Evolutionary conservation across 2,113 vertebrate genomes (phyloP).

Genomic region (Solea solea): DNA sequence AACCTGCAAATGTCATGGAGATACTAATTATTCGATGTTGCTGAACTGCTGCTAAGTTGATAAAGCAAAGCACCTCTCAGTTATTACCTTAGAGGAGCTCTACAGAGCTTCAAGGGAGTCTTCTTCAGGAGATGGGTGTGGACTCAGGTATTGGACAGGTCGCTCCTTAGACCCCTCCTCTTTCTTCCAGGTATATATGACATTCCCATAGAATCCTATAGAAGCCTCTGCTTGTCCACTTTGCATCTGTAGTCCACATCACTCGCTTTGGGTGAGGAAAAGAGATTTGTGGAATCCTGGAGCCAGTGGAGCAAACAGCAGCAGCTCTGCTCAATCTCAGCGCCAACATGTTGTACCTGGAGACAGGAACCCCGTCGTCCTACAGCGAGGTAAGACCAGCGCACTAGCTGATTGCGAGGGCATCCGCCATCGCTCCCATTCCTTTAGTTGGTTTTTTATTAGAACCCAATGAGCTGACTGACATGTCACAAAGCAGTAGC

Average conservation of each 20-base stretch:
- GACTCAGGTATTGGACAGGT: slow-evolving; percentile 96
- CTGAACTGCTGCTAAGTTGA: not conserved
- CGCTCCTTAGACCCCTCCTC: slow-evolving; percentile 88
- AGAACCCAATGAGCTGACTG: not conserved
- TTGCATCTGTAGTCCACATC: slow-evolving; percentile 80
- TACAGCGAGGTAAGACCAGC: slow-evolving; percentile 95
- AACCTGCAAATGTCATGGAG: not conserved
- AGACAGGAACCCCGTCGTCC: slow-evolving; percentile 93
- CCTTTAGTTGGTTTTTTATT: not conserved
- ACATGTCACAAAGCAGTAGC: not conserved
- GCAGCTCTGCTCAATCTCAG: slow-evolving; percentile 95
- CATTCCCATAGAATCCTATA: slow-evolving; percentile 89
- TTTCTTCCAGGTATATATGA: slow-evolving; percentile 91
- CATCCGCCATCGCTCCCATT: slow-evolving; percentile 8
- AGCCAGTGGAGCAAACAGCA: slow-evolving; percentile 97
- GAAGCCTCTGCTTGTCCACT: slow-evolving; percentile 85
- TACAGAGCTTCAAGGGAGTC: slow-evolving; percentile 86
- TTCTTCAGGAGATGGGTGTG: slow-evolving; percentile 81
- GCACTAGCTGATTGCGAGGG: not conserved
- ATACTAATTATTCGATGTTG: not conserved
- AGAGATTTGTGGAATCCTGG: slow-evolving; percentile 94
- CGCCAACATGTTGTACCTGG: slow-evolving; percentile 99
- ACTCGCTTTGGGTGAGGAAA: slow-evolving; percentile 82
- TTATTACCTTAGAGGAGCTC: slow-evolving; percentile 9
- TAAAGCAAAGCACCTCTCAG: not conserved